Evolutionary conservation across 2,113 vertebrate genomes (phyloP).

Genomic region (Vimba vimba): DNA sequence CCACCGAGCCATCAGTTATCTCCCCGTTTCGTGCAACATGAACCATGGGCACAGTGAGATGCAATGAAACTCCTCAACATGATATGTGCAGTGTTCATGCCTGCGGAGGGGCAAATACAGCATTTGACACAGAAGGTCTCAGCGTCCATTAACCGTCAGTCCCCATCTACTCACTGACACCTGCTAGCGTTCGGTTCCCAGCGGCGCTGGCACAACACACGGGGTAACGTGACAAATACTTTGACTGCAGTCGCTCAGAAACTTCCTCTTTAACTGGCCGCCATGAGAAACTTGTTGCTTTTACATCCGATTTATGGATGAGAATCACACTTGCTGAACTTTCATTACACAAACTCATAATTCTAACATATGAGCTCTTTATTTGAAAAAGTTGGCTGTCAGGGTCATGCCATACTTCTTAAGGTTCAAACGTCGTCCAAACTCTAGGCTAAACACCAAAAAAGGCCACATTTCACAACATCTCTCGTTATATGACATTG

Average conservation of each 20-base stretch:
- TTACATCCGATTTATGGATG: background rate
- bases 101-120: background rate
- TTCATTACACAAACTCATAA: background rate
- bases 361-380: background rate
- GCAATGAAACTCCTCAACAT: slow-evolving; percentile 76
- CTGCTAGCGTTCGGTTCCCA: slow-evolving; percentile 61
- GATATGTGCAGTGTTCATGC: slow-evolving; percentile 65
- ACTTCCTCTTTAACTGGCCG: slow-evolving; percentile 27
- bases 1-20: slow-evolving; percentile 75
- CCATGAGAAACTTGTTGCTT: background rate
- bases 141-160: slow-evolving; percentile 63
- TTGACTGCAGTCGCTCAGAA: background rate
- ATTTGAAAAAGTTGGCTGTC: slow-evolving; percentile 14
- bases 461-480: slow-evolving; percentile 29
- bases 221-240: background rate
- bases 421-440: background rate
- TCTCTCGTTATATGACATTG: slow-evolving; percentile 4
- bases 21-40: slow-evolving; percentile 70
- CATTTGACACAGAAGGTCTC: slow-evolving; percentile 26
- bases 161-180: slow-evolving; percentile 72
- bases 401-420: slow-evolving; percentile 12
- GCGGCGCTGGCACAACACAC: slow-evolving; percentile 43
- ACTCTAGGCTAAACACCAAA: slow-evolving; percentile 7
- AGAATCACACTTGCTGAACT: background rate
- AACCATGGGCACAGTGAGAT: slow-evolving; percentile 59